A percentile compares a stretch with the other conserved stretches of the same genome.
These are phyloP conservation scores for Podocnemis expansa DNA, from an alignment of 2,113 vertebrate genomes.

Conservation along the genomic window DNA sequence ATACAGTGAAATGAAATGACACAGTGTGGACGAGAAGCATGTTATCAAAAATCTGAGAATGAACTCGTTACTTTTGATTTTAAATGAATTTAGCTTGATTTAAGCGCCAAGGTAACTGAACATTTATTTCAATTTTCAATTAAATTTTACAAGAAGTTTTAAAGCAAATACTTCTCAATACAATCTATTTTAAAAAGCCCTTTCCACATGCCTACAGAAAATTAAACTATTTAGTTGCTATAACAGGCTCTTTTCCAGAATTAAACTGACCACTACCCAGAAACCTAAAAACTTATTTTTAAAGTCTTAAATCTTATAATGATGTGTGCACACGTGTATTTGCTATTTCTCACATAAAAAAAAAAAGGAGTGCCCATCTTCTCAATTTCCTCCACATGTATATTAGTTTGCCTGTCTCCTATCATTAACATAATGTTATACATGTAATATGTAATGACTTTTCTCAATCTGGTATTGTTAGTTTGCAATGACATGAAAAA, in stretches of 20 bases:
- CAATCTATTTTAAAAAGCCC: background rate
- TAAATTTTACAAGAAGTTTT: background rate
- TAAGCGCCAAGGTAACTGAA: background rate
- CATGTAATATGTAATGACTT: background rate
- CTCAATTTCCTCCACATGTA: slow-evolving; percentile 73
- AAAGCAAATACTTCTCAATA: background rate
- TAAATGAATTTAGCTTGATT: background rate
- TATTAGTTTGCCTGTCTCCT: background rate
- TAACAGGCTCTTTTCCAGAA: background rate
- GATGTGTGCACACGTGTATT: background rate
- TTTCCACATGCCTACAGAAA: background rate
- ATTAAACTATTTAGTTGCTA: background rate
- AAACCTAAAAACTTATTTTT: background rate
- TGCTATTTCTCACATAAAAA: slow-evolving; percentile 7
- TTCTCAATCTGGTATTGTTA: background rate
- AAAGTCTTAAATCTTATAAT: background rate
- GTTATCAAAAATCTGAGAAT: slow-evolving; percentile 25
- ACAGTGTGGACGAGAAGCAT: slow-evolving; percentile 21
- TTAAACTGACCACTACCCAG: background rate
- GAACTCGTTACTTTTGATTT: background rate
- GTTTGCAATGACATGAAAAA: background rate
- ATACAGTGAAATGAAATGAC: slow-evolving; percentile 57
- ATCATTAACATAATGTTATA: background rate
- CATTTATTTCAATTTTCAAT: background rate
- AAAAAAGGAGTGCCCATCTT: slow-evolving; percentile 42